Evolutionary conservation across 35 echinoderm and acorn worm species (phyloP).

Genomic region (Amphiura filiformis): DNA sequence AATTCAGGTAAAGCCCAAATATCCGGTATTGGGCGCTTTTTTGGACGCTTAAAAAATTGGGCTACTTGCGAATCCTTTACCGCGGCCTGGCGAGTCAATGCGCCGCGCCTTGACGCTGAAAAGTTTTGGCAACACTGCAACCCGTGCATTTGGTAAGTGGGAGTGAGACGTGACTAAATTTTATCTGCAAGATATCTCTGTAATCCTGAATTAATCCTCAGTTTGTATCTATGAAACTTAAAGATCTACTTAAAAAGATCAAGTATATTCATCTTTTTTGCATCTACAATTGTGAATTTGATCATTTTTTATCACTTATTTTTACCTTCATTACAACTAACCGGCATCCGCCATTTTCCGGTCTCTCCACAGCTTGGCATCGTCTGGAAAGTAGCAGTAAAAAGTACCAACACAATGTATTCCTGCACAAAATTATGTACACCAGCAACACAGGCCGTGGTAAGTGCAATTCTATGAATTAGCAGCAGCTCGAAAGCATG

Average conservation of each 20-base stretch:
- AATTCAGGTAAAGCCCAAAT: no score
- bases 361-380: slow-evolving; percentile 8
- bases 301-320: neutral
- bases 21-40: no score
- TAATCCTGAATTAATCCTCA: neutral
- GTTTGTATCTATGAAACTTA: neutral
- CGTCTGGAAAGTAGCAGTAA: neutral
- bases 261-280: neutral
- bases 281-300: neutral
- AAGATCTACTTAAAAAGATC: neutral
- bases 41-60: no score
- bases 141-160: neutral
- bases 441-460: slow-evolving; percentile 69
- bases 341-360: slow-evolving; percentile 14
- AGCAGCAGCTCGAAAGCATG: no score
- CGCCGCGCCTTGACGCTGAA: no score
- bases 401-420: slow-evolving; percentile 65
- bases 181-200: neutral
- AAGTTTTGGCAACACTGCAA: no score
- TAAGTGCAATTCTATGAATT: slow-evolving; percentile 43
- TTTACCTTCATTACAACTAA: neutral
- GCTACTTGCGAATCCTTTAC: no score
- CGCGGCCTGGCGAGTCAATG: no score
- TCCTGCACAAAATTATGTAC: slow-evolving; percentile 75
- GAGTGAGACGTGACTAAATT: neutral